These are phyloP conservation scores for Myathropa florea DNA, from an alignment of 2,888 invertebrate species.

Conservation along the genomic window DNA sequence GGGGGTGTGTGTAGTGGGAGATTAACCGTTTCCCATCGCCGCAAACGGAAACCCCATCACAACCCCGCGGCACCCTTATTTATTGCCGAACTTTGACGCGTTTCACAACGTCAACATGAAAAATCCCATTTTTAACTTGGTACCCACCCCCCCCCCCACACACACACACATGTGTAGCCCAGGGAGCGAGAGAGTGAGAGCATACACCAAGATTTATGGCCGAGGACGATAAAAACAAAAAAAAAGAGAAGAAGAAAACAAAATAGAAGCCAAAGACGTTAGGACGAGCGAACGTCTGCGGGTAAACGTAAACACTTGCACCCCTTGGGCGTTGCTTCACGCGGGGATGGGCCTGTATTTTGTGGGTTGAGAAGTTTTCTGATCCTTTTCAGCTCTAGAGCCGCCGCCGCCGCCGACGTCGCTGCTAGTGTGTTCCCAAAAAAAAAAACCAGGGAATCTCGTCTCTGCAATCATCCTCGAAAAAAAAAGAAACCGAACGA, in stretches of 20 bases:
- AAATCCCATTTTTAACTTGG: slow-evolving; percentile 66
- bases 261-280: slow-evolving; percentile 58
- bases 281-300: slow-evolving; percentile 60
- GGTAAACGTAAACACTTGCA: slow-evolving; percentile 66
- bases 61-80: slow-evolving; percentile 51
- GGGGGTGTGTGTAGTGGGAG: background rate
- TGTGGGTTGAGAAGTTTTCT: background rate
- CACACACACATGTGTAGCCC: slow-evolving; percentile 1
- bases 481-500: background rate
- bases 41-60: background rate
- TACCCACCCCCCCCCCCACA: slow-evolving; percentile 41
- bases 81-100: slow-evolving; percentile 70
- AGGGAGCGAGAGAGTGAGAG: slow-evolving; percentile 10
- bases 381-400: slow-evolving; percentile 5
- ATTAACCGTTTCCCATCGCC: background rate
- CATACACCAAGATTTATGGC: slow-evolving; percentile 66
- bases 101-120: slow-evolving; percentile 66
- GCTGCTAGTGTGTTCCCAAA: background rate
- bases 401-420: background rate
- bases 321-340: slow-evolving; percentile 20
- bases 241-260: slow-evolving; percentile 58
- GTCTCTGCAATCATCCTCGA: slow-evolving; percentile 57
- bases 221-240: slow-evolving; percentile 66
- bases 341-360: background rate
- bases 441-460: slow-evolving; percentile 27